Evolutionary conservation across 2,888 invertebrate genomes (phyloP), one percentile per base, ranked within the genome.

Genomic region (Lobophora halterata): DNA sequence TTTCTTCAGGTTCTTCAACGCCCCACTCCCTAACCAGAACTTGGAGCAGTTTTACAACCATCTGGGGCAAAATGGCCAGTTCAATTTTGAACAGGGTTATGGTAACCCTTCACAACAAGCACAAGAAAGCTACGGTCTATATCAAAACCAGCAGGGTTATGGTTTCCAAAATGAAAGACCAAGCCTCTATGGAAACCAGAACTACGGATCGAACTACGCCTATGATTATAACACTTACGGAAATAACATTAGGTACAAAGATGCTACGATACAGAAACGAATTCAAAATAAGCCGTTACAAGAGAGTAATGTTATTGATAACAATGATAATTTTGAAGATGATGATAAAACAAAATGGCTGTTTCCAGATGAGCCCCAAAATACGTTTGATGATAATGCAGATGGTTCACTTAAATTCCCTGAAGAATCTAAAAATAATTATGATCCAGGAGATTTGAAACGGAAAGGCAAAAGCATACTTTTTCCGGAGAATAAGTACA

Each of bases 1-100:
- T 1, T 94, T 95, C 75, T 95, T 95, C 66, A 88, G 93, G 45
- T 94, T 93, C 66, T 95, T 95, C 64, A 91, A 89, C 46, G 32
- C 25, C 24, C 28, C 81, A 57, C 32, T 55, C 3, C 51, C 60
- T 4, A 51, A 58, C 8, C 80, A 79, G 18, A 73, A 76, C 31
- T 29, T 85, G 1, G 67, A 83, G 27, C 82, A 87, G 42, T 79
- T 85, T 30, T 82, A 81, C 29, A 66, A 76, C 30, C 78, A 80
- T 24, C 56, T 81, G 13, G 60, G 61, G 0, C 67, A 65, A 20
- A 61, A 61, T 34, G 65, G 57, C 1, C 59, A 62, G 25, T 27
- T 26, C n/a, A 9, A 31, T 13, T 16, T 30, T 29, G 32, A 27
- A 4, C 23, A 26, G 18, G 14, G 2, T 26, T 16, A 26, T 16